phyloP scores from a whole-genome alignment of 1,140 invertebrate species.

The Lepidurus apus region DNA sequence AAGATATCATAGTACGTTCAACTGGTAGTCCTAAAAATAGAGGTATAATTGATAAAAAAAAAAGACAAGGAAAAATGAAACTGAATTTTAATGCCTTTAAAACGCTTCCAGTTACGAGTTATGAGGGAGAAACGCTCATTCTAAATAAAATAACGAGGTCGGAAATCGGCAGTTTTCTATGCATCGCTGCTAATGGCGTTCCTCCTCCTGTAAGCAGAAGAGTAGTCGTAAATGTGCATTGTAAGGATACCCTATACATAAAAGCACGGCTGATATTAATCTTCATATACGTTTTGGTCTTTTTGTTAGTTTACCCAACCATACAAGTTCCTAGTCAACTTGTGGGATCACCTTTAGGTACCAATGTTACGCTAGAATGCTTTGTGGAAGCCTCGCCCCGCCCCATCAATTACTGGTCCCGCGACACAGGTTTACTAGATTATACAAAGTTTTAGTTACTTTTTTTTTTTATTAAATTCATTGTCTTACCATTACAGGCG shows the following conservation, averaged over 20 bases:
- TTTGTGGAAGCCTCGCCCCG: constrained; percentile 81
- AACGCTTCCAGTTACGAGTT: constrained; percentile 51
- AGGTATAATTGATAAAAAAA: constrained; percentile 48
- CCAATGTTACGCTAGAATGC: constrained; percentile 81
- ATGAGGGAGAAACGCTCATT: constrained; percentile 68
- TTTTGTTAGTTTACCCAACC: constrained; percentile 68
- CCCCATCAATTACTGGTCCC: constrained; percentile 82
- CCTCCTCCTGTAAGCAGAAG: constrained; percentile 71
- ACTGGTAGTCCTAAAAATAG: constrained; percentile 59
- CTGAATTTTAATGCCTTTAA: background rate
- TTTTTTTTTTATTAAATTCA: constrained; percentile 19
- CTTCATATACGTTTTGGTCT: background rate
- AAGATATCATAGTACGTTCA: constrained; percentile 63
- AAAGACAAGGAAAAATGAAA: background rate
- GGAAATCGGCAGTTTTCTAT: constrained; percentile 80
- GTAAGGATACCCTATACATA: constrained; percentile 56
- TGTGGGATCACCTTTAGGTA: constrained; percentile 76
- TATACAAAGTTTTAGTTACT: background rate
- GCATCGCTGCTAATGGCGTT: constrained; percentile 71
- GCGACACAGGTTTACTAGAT: constrained; percentile 59
- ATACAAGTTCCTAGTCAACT: constrained; percentile 84
- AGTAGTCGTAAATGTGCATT: constrained; percentile 75
- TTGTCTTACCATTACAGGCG: constrained; percentile 33
- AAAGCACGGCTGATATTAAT: background rate
- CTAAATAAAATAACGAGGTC: constrained; percentile 72